phyloP scores from a whole-genome alignment of 2,888 invertebrate genomes.

The Conomelus anceps region DNA sequence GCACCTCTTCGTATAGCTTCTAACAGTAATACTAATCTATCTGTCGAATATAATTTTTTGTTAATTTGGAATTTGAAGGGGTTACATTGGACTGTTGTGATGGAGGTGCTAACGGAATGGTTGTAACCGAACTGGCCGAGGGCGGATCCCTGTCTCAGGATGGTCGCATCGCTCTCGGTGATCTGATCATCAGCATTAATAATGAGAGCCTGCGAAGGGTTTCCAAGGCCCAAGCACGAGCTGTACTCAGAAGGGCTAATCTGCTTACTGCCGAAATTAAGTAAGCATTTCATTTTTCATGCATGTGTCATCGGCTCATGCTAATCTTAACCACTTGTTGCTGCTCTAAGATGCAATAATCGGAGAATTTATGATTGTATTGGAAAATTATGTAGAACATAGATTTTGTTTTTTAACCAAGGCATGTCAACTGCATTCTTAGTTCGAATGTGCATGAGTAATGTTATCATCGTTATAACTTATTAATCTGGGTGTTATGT shows the following conservation, averaged over 20 bases:
- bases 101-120: conserved; percentile 50
- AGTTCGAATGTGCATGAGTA: not conserved
- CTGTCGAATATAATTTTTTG: too few relatives aligned
- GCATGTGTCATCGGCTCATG: not conserved
- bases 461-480: not conserved
- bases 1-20: too few relatives aligned
- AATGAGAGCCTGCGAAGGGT: conserved; percentile 51
- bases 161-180: conserved; percentile 51
- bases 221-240: conserved; percentile 51
- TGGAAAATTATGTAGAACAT: not conserved
- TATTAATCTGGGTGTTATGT: not conserved
- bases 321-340: not conserved
- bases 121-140: conserved; percentile 42
- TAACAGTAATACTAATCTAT: too few relatives aligned
- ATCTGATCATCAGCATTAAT: conserved; percentile 52
- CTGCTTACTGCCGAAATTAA: conserved; percentile 51
- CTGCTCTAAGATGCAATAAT: not conserved
- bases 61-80: conserved; percentile 43
- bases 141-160: conserved; percentile 51
- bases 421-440: not conserved
- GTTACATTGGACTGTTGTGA: conserved; percentile 51
- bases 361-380: not conserved
- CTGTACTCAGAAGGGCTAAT: conserved; percentile 51
- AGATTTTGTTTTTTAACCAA: not conserved
- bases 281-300: conserved; percentile 40